A percentile compares a stretch with the other conserved stretches of the same genome.
Conservation (phyloP, 1,140 invertebrate species). For the Eufriesea mexicana region DNA sequence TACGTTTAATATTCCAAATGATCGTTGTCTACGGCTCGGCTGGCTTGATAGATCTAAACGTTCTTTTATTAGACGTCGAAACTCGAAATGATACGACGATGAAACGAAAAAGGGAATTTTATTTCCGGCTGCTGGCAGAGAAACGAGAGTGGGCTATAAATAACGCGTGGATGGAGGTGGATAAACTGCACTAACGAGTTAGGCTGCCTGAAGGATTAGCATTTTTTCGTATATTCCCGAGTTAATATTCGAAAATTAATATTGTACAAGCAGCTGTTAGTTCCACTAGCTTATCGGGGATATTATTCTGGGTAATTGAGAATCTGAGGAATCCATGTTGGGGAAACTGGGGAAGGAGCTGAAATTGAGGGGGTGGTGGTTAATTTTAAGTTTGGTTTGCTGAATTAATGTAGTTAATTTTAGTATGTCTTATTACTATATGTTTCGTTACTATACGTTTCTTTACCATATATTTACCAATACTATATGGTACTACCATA, state of each 20-base stretch:
- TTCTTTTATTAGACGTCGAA: not conserved
- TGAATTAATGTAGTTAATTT: no score
- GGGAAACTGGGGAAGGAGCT: no score
- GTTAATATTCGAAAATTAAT: constrained; percentile 3
- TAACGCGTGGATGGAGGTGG: not conserved
- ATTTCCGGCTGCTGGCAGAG: not conserved
- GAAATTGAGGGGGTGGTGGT: no score
- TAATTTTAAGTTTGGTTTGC: no score
- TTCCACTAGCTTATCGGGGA: not conserved
- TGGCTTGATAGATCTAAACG: not conserved
- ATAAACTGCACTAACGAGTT: not conserved
- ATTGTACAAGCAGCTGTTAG: not conserved
- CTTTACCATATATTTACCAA: no score
- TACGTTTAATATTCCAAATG: constrained; percentile 4
- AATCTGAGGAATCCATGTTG: no score
- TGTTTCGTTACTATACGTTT: no score
- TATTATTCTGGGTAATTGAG: not conserved
- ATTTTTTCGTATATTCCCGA: not conserved
- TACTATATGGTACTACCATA: no score
- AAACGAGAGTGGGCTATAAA: constrained; percentile 4
- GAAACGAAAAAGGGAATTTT: not conserved
- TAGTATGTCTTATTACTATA: no score
- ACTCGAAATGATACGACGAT: not conserved
- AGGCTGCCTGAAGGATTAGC: not conserved
- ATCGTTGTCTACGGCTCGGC: not conserved